Conservation (phyloP, 2,888 invertebrate genomes). For the Idaea aversata region DNA sequence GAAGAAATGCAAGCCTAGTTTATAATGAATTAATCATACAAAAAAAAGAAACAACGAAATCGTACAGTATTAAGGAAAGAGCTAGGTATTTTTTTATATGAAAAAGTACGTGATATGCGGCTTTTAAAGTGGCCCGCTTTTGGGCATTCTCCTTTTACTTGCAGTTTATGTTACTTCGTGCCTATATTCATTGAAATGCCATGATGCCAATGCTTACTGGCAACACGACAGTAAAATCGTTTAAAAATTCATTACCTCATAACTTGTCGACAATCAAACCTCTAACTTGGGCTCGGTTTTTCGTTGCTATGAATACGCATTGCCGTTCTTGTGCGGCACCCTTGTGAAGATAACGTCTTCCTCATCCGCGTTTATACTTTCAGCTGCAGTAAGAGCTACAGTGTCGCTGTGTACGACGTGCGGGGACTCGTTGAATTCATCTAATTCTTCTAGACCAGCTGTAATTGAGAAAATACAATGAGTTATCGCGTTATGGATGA, state of each 20-base stretch:
- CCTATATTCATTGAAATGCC: too few species aligned
- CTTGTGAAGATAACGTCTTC: slow-evolving; percentile 73
- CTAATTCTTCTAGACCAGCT: slow-evolving; percentile 89
- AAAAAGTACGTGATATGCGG: too few species aligned
- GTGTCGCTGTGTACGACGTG: slow-evolving; percentile 85
- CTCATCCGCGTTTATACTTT: slow-evolving; percentile 67
- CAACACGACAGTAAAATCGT: neutral
- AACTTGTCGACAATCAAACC: neutral
- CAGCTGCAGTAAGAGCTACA: slow-evolving; percentile 62
- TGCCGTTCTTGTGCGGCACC: slow-evolving; percentile 56
- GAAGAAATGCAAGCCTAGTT: too few species aligned
- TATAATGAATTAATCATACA: too few species aligned
- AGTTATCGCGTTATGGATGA: too few species aligned
- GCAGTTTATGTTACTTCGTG: too few species aligned
- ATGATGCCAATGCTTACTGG: neutral
- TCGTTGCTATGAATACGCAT: slow-evolving; percentile 62
- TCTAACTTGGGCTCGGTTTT: neutral
- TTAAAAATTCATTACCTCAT: neutral
- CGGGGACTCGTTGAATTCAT: slow-evolving; percentile 95
- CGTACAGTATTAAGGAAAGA: too few species aligned
- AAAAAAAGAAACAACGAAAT: too few species aligned
- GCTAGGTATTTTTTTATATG: too few species aligned
- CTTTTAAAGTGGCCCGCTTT: too few species aligned
- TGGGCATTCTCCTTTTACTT: too few species aligned
- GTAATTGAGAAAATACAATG: too few species aligned